A percentile compares a stretch with the other conserved stretches of the same genome.
Conservation (phyloP, 2,113 vertebrate genomes). For the Egretta garzetta region DNA sequence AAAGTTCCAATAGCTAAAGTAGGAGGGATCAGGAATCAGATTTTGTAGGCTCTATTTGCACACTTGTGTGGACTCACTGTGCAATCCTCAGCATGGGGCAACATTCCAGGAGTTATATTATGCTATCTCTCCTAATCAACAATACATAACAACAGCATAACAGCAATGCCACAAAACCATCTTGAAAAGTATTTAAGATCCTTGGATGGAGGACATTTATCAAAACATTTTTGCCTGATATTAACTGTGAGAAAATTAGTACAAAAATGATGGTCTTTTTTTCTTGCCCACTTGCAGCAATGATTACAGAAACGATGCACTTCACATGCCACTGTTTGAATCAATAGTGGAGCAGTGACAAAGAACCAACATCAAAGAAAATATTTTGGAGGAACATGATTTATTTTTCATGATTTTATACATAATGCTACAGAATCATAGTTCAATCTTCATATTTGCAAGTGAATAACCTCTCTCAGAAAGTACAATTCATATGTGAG, state of each 20-base stretch:
- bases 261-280: background rate
- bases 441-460: background rate
- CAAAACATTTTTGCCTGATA: background rate
- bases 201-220: background rate
- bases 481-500: constrained; percentile 3
- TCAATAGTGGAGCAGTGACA: background rate
- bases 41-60: background rate
- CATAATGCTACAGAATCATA: background rate
- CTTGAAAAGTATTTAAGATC: background rate
- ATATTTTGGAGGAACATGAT: background rate
- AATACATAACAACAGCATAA: background rate
- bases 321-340: background rate
- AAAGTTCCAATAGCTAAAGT: background rate
- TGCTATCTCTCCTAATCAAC: background rate
- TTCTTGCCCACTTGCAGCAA: background rate
- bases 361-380: constrained; percentile 16
- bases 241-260: background rate
- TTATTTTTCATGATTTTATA: constrained; percentile 8
- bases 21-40: background rate
- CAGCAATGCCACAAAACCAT: background rate
- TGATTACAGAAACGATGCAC: background rate
- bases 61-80: background rate
- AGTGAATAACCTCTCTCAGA: background rate
- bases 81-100: background rate
- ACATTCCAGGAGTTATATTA: background rate